Evolutionary conservation across 2,797 vertebrate genomes (phyloP).

Genomic region (Naso thynnoides): DNA sequence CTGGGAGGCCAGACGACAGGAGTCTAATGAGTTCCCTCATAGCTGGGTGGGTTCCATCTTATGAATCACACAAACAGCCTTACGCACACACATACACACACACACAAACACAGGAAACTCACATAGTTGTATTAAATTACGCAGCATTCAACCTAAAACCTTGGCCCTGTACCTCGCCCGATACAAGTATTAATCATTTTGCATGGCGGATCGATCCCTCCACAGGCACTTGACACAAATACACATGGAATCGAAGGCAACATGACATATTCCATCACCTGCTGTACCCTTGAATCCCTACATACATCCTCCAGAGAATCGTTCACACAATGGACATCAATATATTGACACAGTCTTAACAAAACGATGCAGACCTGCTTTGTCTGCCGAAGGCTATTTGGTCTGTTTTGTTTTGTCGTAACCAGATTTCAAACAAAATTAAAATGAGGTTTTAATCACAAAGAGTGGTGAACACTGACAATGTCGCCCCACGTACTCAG

Average conservation of each 20-base stretch:
- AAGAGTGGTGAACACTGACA: background rate
- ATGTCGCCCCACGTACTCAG: background rate
- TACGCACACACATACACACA: conserved; percentile 22
- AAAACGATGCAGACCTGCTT: conserved; percentile 39
- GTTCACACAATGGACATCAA: conserved; percentile 49
- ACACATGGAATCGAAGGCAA: conserved; percentile 56
- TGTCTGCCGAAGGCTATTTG: conserved; percentile 33
- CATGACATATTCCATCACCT: conserved; percentile 57
- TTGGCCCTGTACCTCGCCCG: conserved; percentile 65
- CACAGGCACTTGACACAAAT: conserved; percentile 63
- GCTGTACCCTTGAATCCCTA: conserved; percentile 52
- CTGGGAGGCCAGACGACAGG: conserved; percentile 74
- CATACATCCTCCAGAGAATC: conserved; percentile 54
- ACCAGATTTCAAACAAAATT: no score
- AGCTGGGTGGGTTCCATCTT: conserved; percentile 68
- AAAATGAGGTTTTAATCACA: background rate
- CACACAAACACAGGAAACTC: conserved; percentile 21
- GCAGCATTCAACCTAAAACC: conserved; percentile 67
- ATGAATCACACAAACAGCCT: conserved; percentile 71
- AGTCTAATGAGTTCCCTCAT: conserved; percentile 80
- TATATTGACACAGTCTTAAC: conserved; percentile 55
- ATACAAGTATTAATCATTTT: conserved; percentile 65
- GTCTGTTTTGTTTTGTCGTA: conserved; percentile 1
- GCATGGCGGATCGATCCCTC: conserved; percentile 54
- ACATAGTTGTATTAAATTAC: conserved; percentile 71